Evolutionary conservation across 2,888 invertebrate species (phyloP).

Genomic region (Hydrotaea diabolus): DNA sequence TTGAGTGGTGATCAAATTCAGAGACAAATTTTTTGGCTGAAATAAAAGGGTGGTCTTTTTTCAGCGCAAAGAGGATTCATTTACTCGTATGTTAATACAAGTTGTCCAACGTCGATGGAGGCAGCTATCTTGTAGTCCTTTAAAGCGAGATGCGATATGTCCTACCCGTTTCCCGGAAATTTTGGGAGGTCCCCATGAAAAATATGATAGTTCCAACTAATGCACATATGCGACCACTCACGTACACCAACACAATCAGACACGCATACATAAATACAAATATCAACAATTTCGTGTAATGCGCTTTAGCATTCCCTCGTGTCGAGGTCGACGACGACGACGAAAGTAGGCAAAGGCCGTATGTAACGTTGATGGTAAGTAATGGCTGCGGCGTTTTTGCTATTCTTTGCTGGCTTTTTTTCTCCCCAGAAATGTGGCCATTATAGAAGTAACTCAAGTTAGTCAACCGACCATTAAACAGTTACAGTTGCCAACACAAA

Average conservation of each 20-base stretch:
- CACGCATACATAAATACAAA: neutral
- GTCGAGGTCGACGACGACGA: neutral
- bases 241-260: neutral
- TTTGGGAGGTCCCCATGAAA: too few relatives aligned
- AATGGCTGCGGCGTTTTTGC: slow-evolving; percentile 10
- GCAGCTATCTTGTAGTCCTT: too few relatives aligned
- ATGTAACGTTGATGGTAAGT: neutral
- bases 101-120: too few relatives aligned
- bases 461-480: slow-evolving; percentile 44
- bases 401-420: neutral
- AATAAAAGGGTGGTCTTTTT: too few relatives aligned
- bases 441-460: slow-evolving; percentile 13
- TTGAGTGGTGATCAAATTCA: too few relatives aligned
- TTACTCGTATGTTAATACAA: too few relatives aligned
- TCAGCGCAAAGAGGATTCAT: too few relatives aligned
- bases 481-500: slow-evolving; percentile 9
- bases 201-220: too few relatives aligned
- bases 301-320: slow-evolving; percentile 20
- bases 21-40: too few relatives aligned
- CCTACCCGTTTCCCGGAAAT: too few relatives aligned
- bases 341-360: neutral
- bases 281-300: slow-evolving; percentile 15
- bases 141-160: too few relatives aligned
- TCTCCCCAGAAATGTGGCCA: neutral
- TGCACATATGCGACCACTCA: neutral